phyloP scores from a whole-genome alignment of 1,140 invertebrate genomes.

The Homarus americanus region DNA sequence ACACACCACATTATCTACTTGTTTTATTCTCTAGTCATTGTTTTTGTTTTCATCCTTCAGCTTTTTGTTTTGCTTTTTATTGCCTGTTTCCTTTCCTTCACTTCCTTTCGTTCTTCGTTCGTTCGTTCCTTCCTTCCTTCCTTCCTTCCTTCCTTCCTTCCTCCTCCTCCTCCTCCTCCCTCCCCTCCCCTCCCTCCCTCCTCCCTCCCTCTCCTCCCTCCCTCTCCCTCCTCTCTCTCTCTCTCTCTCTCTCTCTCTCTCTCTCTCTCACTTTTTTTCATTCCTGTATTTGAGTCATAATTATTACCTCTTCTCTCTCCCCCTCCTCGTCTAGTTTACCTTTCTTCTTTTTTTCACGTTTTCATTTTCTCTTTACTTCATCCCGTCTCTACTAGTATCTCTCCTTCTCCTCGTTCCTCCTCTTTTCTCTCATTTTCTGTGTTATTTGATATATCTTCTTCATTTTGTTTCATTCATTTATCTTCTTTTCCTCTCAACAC shows the following conservation, averaged over 20 bases:
- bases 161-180: background rate
- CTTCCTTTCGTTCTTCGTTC: background rate
- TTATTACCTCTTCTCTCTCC: too few species aligned
- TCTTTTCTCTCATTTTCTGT: too few species aligned
- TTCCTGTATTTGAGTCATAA: too few species aligned
- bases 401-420: too few species aligned
- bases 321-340: background rate
- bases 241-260: background rate
- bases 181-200: background rate
- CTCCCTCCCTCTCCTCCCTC: background rate
- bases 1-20: background rate
- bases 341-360: background rate
- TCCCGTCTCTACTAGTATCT: background rate
- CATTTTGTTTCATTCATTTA: too few species aligned
- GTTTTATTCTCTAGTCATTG: background rate
- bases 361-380: constrained; percentile 23
- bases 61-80: too few species aligned
- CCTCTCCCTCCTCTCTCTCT: constrained; percentile 1
- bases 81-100: background rate
- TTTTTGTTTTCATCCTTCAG: background rate
- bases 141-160: too few species aligned
- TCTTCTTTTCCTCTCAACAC: too few species aligned
- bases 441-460: too few species aligned
- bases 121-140: too few species aligned
- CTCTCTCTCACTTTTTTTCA: background rate